Percentiles rank a stretch among this genome's conserved stretches.
phyloP scores from a whole-genome alignment of 2,797 vertebrate species.

The Agapornis canus region DNA sequence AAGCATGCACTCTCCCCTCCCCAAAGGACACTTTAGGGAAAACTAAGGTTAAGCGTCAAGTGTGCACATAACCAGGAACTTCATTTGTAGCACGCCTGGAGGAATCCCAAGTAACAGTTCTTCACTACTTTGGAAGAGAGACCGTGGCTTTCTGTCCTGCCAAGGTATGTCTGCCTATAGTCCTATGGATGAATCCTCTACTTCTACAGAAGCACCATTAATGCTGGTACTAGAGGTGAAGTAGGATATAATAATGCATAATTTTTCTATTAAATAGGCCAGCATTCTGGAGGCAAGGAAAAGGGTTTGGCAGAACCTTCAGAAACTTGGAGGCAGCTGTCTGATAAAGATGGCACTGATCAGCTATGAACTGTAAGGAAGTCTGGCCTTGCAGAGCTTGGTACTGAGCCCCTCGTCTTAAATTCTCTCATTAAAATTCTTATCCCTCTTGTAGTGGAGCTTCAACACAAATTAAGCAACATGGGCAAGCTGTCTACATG shows the following conservation, averaged over 20 bases:
- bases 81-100: background rate
- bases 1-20: background rate
- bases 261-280: background rate
- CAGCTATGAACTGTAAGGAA: background rate
- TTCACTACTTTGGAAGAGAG: background rate
- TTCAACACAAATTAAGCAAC: background rate
- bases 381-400: background rate
- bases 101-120: background rate
- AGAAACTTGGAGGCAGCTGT: background rate
- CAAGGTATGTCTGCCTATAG: background rate
- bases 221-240: background rate
- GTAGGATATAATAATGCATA: background rate
- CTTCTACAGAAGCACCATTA: background rate
- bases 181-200: rapidly evolving
- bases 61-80: background rate
- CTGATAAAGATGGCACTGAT: background rate
- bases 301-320: background rate
- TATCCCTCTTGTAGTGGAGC: background rate
- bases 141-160: background rate
- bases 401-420: background rate
- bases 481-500: background rate
- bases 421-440: background rate
- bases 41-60: background rate
- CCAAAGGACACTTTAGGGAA: background rate
- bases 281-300: background rate